A percentile compares a stretch with the other conserved stretches of the same genome.
These are phyloP conservation scores for Synergus laeviventris DNA, from an alignment of 2,888 invertebrate genomes.

Conservation along the genomic window DNA sequence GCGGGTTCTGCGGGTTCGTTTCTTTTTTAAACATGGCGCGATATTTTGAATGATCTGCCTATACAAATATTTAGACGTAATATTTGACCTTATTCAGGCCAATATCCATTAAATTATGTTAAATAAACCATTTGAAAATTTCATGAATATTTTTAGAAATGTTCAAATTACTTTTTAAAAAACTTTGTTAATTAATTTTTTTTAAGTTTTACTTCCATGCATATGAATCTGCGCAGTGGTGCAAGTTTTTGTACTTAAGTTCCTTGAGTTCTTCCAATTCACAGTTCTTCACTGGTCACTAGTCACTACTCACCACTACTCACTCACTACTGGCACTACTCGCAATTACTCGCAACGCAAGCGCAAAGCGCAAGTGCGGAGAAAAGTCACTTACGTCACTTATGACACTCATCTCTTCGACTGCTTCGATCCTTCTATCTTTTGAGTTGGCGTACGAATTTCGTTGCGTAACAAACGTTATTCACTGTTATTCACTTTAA, in stretches of 20 bases:
- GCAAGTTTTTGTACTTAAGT: no score
- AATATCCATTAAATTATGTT: not conserved
- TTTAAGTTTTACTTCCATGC: not conserved
- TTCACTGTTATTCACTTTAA: constrained; percentile 4
- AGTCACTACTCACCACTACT: no score
- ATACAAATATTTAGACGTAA: not conserved
- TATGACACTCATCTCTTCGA: no score
- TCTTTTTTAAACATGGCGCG: not conserved
- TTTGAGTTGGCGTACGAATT: no score
- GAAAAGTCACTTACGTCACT: no score
- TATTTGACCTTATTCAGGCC: not conserved
- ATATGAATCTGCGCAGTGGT: not conserved
- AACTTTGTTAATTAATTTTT: not conserved
- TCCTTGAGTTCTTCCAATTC: no score
- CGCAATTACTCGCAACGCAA: no score
- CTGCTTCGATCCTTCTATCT: not conserved
- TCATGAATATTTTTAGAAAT: not conserved
- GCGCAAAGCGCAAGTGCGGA: no score
- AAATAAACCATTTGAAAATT: not conserved
- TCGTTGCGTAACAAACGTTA: constrained; percentile 1
- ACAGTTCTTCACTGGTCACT: no score
- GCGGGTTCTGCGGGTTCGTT: no score
- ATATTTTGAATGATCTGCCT: not conserved
- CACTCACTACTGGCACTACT: no score
- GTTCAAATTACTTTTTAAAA: not conserved